These are phyloP conservation scores for Anthoscopus minutus DNA, from an alignment of 2,113 vertebrate genomes.

Conservation along the genomic window DNA sequence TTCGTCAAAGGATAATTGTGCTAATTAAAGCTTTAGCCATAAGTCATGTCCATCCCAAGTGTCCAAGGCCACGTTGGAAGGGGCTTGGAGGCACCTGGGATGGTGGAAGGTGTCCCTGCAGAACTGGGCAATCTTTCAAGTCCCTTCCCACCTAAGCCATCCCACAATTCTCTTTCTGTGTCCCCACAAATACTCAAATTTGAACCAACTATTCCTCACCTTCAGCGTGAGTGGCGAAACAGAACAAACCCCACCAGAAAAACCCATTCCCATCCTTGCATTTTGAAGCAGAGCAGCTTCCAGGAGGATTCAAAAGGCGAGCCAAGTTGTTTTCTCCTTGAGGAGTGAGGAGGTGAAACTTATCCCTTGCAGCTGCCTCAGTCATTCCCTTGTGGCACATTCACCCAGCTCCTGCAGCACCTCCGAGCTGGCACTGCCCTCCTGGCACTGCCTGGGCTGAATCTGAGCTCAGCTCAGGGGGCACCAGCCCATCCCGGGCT, in stretches of 20 bases:
- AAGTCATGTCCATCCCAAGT: neutral
- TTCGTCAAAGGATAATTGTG: neutral
- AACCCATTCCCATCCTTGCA: neutral
- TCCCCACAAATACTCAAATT: neutral
- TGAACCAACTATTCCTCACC: neutral
- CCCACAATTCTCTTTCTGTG: neutral
- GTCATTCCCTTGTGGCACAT: neutral
- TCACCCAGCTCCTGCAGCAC: neutral
- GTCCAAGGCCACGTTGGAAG: neutral
- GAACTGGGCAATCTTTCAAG: neutral
- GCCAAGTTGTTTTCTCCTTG: neutral
- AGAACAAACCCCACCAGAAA: neutral
- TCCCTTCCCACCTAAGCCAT: neutral
- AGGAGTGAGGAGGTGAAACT: neutral
- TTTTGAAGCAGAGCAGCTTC: neutral
- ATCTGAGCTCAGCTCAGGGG: neutral
- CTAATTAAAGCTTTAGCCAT: neutral
- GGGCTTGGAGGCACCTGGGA: neutral
- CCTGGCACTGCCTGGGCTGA: neutral
- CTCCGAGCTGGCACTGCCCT: neutral
- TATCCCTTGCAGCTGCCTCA: neutral
- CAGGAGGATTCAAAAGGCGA: neutral
- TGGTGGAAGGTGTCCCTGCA: neutral
- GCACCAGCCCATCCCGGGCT: fast-evolving
- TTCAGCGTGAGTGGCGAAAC: neutral